Conservation (phyloP, 1,140 invertebrate species). For the Atta colombica region DNA sequence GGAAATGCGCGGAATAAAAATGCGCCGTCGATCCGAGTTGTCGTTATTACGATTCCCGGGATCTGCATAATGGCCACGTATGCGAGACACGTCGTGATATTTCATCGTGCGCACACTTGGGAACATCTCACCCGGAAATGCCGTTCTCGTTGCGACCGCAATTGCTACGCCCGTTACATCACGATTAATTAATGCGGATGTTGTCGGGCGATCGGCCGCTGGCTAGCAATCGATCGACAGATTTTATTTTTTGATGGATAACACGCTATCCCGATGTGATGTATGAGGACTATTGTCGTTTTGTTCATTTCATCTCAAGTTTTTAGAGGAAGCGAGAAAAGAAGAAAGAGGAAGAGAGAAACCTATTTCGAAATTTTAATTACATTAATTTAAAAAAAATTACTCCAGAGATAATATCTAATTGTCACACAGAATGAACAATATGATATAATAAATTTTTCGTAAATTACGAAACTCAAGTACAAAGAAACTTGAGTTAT, state of each 20-base stretch:
- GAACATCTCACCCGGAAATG: slow-evolving; percentile 51
- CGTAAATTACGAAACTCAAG: background rate
- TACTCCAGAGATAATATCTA: background rate
- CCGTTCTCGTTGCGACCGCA: slow-evolving; percentile 39
- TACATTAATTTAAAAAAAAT: background rate
- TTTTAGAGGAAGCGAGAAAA: background rate
- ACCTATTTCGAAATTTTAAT: background rate
- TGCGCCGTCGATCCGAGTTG: slow-evolving; percentile 54
- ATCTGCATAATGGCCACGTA: slow-evolving; percentile 69
- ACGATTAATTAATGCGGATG: slow-evolving; percentile 59
- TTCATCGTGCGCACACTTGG: slow-evolving; percentile 63
- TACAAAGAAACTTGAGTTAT: background rate
- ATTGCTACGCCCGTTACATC: slow-evolving; percentile 50
- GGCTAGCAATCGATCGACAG: slow-evolving; percentile 39
- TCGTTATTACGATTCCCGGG: slow-evolving; percentile 71
- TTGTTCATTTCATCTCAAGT: slow-evolving; percentile 14
- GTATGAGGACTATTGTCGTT: background rate
- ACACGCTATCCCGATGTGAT: slow-evolving; percentile 6
- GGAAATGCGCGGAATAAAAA: slow-evolving; percentile 38
- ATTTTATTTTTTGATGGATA: slow-evolving; percentile 34
- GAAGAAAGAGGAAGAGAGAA: background rate
- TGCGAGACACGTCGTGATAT: slow-evolving; percentile 67
- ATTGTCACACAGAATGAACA: background rate
- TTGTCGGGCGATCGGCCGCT: slow-evolving; percentile 39
- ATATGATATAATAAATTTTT: slow-evolving; percentile 4